Conservation (phyloP, 64 coral and sea anemone species). For the Actinia equina region DNA sequence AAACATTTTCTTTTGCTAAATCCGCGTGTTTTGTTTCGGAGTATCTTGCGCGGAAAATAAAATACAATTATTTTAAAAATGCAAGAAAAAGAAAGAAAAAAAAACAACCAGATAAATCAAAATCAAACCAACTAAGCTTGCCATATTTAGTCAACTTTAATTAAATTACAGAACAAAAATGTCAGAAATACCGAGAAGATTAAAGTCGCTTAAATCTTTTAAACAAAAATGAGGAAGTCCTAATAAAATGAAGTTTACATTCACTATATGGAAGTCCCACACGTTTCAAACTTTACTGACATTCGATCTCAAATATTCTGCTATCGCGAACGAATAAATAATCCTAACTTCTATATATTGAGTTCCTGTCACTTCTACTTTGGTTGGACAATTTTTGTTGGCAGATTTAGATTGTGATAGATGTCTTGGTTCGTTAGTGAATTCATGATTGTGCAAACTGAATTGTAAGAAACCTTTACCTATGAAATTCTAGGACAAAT, state of each 20-base stretch:
- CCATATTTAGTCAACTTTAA: not conserved
- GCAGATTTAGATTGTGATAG: not conserved
- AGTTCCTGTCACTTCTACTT: not conserved
- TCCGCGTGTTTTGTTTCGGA: not conserved
- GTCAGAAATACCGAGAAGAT: not conserved
- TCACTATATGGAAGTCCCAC: not conserved
- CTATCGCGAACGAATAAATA: not conserved
- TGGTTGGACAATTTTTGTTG: not conserved
- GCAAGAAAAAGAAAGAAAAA: too few relatives aligned
- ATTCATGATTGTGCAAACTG: not conserved
- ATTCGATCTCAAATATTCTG: not conserved
- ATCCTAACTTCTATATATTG: not conserved
- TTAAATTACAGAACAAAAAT: not conserved
- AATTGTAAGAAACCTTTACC: not conserved
- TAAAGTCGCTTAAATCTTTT: not conserved
- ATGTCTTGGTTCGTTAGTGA: not conserved
- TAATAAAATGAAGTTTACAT: not conserved
- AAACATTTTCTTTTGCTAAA: conserved; percentile 5
- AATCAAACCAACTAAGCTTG: not conserved
- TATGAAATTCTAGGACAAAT: not conserved
- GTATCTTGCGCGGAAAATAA: too few relatives aligned
- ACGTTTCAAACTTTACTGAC: not conserved
- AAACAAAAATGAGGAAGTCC: not conserved
- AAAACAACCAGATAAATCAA: not conserved
- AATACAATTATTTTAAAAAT: too few relatives aligned